Evolutionary conservation across 2,113 vertebrate genomes (phyloP).

Genomic region (Urocitellus parryii): DNA sequence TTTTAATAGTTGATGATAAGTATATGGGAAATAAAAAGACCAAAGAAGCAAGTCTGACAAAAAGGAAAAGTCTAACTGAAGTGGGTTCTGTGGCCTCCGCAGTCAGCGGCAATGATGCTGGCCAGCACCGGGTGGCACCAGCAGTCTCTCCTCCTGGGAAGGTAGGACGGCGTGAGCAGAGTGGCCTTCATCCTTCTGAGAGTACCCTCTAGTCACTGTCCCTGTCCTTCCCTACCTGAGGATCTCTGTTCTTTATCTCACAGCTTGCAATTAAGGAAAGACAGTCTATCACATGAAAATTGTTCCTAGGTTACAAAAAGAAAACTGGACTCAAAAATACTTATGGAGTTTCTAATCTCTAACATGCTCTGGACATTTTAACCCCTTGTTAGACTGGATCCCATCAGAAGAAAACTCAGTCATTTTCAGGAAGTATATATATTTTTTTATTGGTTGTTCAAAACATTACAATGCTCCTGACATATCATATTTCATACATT

Average conservation of each 20-base stretch:
- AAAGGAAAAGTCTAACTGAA: background rate
- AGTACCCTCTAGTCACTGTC: no score
- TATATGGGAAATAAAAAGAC: background rate
- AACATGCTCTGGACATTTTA: background rate
- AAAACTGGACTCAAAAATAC: background rate
- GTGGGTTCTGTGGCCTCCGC: background rate
- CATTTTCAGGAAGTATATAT: background rate
- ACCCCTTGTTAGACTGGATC: background rate
- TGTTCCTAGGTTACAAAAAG: background rate
- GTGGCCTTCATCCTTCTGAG: background rate
- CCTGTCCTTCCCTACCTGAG: background rate
- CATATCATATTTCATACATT: no score
- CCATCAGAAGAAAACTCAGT: background rate
- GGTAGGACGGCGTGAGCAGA: background rate
- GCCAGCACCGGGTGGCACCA: rapidly evolving
- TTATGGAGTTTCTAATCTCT: background rate
- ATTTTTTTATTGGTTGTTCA: no score
- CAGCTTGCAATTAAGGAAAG: background rate
- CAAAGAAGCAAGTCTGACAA: background rate
- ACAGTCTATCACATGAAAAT: background rate
- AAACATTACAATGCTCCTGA: no score
- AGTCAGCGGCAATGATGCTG: background rate
- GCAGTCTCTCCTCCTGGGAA: background rate
- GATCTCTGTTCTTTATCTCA: background rate
- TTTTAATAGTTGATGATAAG: slow-evolving; percentile 11